Percentiles rank a stretch among this genome's conserved stretches.
These are phyloP conservation scores for Glandiceps talaboti DNA, from an alignment of 53 echinoderm and acorn worm species.

Conservation along the genomic window DNA sequence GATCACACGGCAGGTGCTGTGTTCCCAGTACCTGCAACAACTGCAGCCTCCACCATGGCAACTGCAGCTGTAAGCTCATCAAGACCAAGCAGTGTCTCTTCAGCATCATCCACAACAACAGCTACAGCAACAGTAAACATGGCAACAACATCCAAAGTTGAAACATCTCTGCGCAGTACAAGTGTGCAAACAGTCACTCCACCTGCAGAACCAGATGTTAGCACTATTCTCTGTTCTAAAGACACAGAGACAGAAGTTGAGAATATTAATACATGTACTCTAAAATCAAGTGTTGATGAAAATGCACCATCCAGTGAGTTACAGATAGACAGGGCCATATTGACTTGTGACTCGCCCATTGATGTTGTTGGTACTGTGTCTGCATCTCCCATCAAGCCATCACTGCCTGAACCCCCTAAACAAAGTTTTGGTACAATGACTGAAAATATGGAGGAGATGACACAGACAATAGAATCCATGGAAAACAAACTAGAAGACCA, in stretches of 20 bases:
- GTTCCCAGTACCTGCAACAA: slow-evolving; percentile 22
- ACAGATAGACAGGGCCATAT: slow-evolving; percentile 4
- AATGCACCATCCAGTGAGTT: slow-evolving; percentile 12
- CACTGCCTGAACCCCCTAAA: neutral
- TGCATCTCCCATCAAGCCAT: neutral
- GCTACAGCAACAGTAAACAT: neutral
- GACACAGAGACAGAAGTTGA: neutral
- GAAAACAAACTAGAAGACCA: neutral
- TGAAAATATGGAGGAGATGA: neutral
- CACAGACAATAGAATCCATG: neutral
- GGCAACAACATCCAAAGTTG: neutral
- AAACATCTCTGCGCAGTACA: neutral
- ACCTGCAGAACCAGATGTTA: neutral
- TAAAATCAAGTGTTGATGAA: slow-evolving; percentile 18
- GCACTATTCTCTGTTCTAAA: neutral
- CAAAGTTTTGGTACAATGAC: neutral
- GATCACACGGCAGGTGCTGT: slow-evolving; percentile 24
- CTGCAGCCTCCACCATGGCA: slow-evolving; percentile 45
- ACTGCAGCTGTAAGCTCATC: slow-evolving; percentile 27
- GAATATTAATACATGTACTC: slow-evolving; percentile 19
- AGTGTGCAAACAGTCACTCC: neutral
- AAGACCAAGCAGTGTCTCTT: neutral
- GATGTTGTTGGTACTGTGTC: slow-evolving; percentile 23
- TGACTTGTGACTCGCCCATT: slow-evolving; percentile 12
- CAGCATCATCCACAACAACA: neutral